phyloP scores from a whole-genome alignment of 1,140 invertebrate genomes.

The Arctopsyche grandis region DNA sequence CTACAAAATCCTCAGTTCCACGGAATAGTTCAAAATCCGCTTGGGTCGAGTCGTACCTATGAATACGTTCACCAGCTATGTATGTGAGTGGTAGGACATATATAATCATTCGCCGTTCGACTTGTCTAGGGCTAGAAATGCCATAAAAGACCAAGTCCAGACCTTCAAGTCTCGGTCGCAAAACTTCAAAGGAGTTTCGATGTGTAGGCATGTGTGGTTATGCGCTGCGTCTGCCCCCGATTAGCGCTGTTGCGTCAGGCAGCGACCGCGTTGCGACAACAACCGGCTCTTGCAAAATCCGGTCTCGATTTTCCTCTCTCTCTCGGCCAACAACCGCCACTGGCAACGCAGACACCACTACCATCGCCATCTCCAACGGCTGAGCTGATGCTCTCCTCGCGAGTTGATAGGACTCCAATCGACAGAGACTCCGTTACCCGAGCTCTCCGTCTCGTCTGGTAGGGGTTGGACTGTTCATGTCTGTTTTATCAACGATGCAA shows the following conservation, averaged over 20 bases:
- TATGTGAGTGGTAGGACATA: not conserved
- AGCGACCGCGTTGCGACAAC: constrained; percentile 32
- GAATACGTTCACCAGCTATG: not conserved
- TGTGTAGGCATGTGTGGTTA: not conserved
- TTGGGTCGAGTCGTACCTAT: not conserved
- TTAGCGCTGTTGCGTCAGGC: constrained; percentile 31
- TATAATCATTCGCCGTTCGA: not conserved
- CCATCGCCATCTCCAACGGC: not conserved
- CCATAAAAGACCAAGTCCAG: too few relatives aligned
- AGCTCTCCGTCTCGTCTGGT: too few relatives aligned
- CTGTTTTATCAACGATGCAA: too few relatives aligned
- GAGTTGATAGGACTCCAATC: not conserved
- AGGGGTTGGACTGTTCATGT: too few relatives aligned
- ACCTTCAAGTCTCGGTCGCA: not conserved
- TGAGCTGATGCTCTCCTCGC: not conserved
- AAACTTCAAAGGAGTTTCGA: not conserved
- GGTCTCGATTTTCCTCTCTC: constrained; percentile 45
- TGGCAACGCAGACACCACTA: not conserved
- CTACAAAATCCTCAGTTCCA: too few relatives aligned
- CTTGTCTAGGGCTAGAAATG: too few relatives aligned
- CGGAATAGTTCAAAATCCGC: too few relatives aligned
- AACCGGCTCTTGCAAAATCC: constrained; percentile 44
- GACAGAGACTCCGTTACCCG: too few relatives aligned
- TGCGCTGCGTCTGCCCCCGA: constrained; percentile 8
- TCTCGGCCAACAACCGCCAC: not conserved